Conservation (phyloP, 2,797 vertebrate genomes). For the Monodelphis domestica region DNA sequence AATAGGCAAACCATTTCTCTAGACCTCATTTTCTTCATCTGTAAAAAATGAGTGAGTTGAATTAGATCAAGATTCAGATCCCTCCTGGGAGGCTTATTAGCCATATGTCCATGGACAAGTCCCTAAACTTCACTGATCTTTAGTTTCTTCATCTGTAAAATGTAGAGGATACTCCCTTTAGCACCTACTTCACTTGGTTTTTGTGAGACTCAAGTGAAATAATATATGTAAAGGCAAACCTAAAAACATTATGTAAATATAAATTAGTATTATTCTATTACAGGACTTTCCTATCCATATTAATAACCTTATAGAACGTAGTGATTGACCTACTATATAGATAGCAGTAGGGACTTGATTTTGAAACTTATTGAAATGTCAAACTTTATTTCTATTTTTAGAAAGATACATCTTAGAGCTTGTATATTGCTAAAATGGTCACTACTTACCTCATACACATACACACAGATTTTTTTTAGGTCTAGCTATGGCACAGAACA, state of each 20-base stretch:
- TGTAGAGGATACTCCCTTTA: background rate
- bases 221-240: background rate
- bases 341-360: background rate
- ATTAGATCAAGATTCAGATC: background rate
- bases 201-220: background rate
- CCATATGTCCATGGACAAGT: background rate
- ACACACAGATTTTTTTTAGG: slow-evolving; percentile 1
- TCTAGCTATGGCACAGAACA: background rate
- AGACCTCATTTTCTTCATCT: no score
- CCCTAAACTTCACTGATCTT: background rate
- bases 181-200: background rate
- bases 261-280: background rate
- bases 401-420: slow-evolving; percentile 6
- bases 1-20: background rate
- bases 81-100: background rate
- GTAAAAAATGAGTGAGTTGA: background rate
- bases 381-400: slow-evolving; percentile 6
- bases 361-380: slow-evolving; percentile 13
- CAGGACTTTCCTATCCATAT: background rate
- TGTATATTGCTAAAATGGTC: background rate
- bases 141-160: background rate
- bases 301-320: background rate
- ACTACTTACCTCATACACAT: background rate
- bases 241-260: background rate
- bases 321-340: background rate